These are phyloP conservation scores for Phainopepla nitens DNA, from an alignment of 2,113 vertebrate genomes.

Conservation along the genomic window DNA sequence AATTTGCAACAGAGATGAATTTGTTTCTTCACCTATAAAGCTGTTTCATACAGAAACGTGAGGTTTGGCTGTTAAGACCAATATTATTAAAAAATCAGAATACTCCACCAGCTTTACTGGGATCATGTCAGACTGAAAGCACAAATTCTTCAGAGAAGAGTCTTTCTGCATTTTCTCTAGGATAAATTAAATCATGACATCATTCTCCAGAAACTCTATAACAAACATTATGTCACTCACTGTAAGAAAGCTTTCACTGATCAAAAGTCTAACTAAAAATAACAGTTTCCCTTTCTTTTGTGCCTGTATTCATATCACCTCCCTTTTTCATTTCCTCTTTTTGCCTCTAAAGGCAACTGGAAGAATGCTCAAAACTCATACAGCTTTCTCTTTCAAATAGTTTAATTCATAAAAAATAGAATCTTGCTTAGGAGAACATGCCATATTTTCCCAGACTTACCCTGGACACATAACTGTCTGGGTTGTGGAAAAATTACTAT, in stretches of 20 bases:
- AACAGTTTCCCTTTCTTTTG: neutral
- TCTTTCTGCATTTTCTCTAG: neutral
- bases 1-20: neutral
- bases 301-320: neutral
- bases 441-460: neutral
- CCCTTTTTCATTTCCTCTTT: neutral
- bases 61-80: neutral
- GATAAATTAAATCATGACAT: neutral
- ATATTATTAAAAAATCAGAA: neutral
- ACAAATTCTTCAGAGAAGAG: neutral
- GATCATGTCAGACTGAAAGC: neutral
- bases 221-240: neutral
- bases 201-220: neutral
- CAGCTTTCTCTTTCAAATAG: neutral
- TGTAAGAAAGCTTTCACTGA: neutral
- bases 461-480: neutral
- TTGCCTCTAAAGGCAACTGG: neutral
- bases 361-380: neutral
- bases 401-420: neutral
- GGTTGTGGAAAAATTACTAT: neutral
- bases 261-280: neutral
- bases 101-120: neutral
- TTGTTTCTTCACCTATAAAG: neutral
- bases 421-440: neutral
- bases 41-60: neutral